Percentiles rank a stretch among this genome's conserved stretches.
Conservation (phyloP, 2,888 invertebrate species). For the Cosmia trapezina region DNA sequence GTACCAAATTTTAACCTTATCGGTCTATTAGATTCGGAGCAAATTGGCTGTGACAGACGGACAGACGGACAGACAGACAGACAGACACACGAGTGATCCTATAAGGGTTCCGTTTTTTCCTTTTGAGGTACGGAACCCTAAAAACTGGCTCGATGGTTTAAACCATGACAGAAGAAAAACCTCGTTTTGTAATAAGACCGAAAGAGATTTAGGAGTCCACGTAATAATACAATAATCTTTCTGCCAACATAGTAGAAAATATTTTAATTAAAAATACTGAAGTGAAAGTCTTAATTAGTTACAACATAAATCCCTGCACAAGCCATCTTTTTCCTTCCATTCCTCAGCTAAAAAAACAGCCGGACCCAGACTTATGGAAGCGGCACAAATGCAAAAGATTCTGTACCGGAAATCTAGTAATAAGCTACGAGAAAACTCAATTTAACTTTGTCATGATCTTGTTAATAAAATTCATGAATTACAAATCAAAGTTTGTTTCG, state of each 20-base stretch:
- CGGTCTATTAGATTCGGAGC: too few relatives aligned
- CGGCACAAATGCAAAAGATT: conserved; percentile 49
- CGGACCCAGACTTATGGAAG: conserved; percentile 28
- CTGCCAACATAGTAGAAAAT: background rate
- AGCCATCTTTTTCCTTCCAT: conserved; percentile 6
- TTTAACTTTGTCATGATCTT: conserved; percentile 78
- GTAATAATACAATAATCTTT: background rate
- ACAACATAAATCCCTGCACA: conserved; percentile 14
- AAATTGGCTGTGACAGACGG: too few relatives aligned
- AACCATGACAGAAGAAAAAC: too few relatives aligned
- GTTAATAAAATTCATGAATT: conserved; percentile 84
- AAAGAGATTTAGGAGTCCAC: too few relatives aligned
- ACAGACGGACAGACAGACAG: too few relatives aligned
- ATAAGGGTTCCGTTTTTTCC: too few relatives aligned
- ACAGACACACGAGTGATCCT: too few relatives aligned
- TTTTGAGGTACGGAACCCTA: too few relatives aligned
- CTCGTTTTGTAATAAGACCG: too few relatives aligned
- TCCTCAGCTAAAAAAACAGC: conserved; percentile 25
- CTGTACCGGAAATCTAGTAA: conserved; percentile 57
- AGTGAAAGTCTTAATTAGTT: conserved; percentile 47
- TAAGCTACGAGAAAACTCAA: conserved; percentile 78
- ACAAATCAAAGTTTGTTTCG: conserved; percentile 78
- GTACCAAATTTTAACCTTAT: too few relatives aligned
- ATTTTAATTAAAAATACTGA: conserved; percentile 41
- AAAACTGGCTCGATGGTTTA: too few relatives aligned